A percentile compares a stretch with the other conserved stretches of the same genome.
phyloP scores from a whole-genome alignment of 2,888 invertebrate genomes.

The Cancer borealis region DNA sequence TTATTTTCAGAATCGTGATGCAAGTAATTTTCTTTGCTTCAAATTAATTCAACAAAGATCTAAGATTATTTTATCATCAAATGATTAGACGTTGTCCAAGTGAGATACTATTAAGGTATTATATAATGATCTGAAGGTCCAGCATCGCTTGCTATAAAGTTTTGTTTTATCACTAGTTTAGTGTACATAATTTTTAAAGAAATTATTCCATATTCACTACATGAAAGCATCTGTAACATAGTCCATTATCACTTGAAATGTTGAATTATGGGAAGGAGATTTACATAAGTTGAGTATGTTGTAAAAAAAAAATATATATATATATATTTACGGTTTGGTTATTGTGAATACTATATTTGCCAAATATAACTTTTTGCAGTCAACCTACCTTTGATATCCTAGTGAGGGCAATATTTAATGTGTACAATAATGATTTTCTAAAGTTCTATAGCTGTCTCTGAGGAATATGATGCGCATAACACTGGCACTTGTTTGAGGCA shows the following conservation, averaged over 20 bases:
- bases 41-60: not conserved
- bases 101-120: conserved; percentile 22
- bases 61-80: not conserved
- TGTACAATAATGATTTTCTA: not conserved
- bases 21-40: not conserved
- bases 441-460: not conserved
- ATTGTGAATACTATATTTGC: conserved; percentile 71
- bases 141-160: conserved; percentile 7
- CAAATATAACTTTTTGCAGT: conserved; percentile 67
- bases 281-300: conserved; percentile 58
- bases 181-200: conserved; percentile 35
- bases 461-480: too few relatives aligned
- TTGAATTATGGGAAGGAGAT: conserved; percentile 56
- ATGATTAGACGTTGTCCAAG: not conserved
- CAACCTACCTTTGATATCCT: not conserved
- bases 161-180: conserved; percentile 17
- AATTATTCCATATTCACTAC: conserved; percentile 47
- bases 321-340: conserved; percentile 66
- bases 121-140: conserved; percentile 28
- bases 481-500: too few relatives aligned
- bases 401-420: not conserved
- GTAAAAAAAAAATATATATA: conserved; percentile 60
- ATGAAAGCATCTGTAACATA: conserved; percentile 62
- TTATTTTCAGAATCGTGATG: not conserved
- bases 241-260: conserved; percentile 58